Conservation (phyloP, 1,140 invertebrate genomes). For the Ceratitis capitata region DNA sequence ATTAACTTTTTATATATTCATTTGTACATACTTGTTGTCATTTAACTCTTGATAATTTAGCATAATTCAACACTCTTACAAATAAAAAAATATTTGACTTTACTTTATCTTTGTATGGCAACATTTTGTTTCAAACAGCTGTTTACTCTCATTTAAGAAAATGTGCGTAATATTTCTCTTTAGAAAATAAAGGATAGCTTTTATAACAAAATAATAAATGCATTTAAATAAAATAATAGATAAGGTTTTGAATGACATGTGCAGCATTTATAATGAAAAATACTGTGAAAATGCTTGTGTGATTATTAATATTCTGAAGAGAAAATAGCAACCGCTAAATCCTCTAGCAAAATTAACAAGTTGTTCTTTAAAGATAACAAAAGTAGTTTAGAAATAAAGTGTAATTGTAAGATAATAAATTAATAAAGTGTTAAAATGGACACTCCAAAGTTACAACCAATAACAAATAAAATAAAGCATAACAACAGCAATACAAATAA, state of each 20-base stretch:
- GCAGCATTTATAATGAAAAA: neutral
- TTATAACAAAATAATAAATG: neutral
- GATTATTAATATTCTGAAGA: no score
- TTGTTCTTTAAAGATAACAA: neutral
- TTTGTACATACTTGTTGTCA: no score
- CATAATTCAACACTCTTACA: neutral
- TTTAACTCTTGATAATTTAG: no score
- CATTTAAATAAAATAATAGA: neutral
- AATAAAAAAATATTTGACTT: neutral
- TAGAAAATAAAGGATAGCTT: neutral
- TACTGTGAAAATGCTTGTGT: neutral
- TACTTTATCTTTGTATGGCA: neutral
- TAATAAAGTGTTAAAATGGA: neutral
- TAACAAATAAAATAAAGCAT: slow-evolving; percentile 23
- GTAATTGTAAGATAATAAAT: neutral
- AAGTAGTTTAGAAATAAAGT: neutral
- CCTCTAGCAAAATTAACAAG: neutral
- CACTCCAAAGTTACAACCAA: slow-evolving; percentile 1
- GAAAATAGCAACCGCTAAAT: no score
- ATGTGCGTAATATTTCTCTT: neutral
- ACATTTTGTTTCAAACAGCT: neutral
- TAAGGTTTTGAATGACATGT: neutral
- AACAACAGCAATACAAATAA: neutral
- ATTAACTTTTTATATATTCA: no score
- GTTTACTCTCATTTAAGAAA: neutral